phyloP scores from a whole-genome alignment of 2,888 invertebrate species.

The Lacanobia wlatinum region DNA sequence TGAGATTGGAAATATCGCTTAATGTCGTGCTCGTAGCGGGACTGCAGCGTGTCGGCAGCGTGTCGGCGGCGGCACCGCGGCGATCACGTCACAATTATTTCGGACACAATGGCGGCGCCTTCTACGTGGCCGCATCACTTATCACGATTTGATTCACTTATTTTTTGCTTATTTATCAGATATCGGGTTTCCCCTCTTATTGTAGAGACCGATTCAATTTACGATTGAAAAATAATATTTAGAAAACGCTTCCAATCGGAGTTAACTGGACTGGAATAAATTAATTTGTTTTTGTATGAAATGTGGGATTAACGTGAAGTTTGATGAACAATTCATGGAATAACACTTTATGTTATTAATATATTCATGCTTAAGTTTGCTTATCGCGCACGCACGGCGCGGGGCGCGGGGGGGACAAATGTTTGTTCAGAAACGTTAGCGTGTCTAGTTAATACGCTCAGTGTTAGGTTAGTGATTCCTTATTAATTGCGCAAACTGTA shows the following conservation, averaged over 20 bases:
- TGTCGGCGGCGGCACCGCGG: conserved; percentile 24
- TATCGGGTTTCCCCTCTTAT: conserved; percentile 38
- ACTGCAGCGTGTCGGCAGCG: conserved; percentile 33
- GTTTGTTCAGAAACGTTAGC: conserved; percentile 48
- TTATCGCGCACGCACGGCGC: conserved; percentile 52
- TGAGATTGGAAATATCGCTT: conserved; percentile 81
- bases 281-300: conserved; percentile 37
- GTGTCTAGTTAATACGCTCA: conserved; percentile 46
- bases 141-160: conserved; percentile 40
- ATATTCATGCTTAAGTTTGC: conserved; percentile 47
- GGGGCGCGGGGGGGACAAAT: conserved; percentile 41
- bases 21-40: conserved; percentile 62
- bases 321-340: conserved; percentile 50
- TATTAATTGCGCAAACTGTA: conserved; percentile 48
- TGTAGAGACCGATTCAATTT: conserved; percentile 37
- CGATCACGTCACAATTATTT: conserved; percentile 56
- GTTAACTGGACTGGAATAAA: conserved; percentile 36
- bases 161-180: conserved; percentile 57
- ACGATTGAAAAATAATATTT: conserved; percentile 45
- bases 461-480: conserved; percentile 43
- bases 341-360: conserved; percentile 51
- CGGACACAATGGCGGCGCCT: conserved; percentile 47
- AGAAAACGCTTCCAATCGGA: conserved; percentile 36
- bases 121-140: conserved; percentile 39
- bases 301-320: conserved; percentile 40